Evolutionary conservation across 2,797 vertebrate genomes (phyloP).

Genomic region (Oreonectes daqikongensis): DNA sequence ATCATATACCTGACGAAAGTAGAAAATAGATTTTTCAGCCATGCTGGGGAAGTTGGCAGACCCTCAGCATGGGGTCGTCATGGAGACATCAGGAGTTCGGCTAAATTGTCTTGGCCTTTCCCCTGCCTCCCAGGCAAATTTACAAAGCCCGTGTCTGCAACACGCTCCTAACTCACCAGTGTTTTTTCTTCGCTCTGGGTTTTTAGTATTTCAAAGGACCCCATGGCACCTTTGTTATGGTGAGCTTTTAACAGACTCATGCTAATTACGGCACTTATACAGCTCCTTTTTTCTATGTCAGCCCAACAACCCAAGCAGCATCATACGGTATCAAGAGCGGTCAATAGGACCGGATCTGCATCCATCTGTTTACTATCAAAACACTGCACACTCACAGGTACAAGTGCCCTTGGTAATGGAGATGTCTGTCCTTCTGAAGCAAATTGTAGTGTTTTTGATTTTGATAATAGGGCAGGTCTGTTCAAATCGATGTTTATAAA

Average conservation of each 20-base stretch:
- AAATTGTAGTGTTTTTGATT: neutral
- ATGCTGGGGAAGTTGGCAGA: conserved; percentile 49
- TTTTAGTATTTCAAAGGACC: conserved; percentile 59
- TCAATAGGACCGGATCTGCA: neutral
- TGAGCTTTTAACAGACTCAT: conserved; percentile 15
- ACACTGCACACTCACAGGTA: neutral
- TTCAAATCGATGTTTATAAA: neutral
- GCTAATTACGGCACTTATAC: conserved; percentile 21
- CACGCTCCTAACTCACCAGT: conserved; percentile 52
- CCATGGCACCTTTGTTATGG: neutral
- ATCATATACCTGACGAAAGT: conserved; percentile 23
- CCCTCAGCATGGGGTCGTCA: conserved; percentile 65
- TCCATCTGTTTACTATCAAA: neutral
- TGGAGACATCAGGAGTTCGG: conserved; percentile 64
- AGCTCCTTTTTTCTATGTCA: neutral
- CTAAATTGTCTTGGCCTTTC: conserved; percentile 64
- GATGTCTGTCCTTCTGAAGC: neutral
- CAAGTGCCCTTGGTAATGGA: neutral
- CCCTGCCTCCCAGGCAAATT: conserved; percentile 36
- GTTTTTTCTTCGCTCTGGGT: conserved; percentile 64
- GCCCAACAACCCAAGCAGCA: neutral
- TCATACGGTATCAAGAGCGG: neutral
- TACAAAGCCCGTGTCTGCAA: conserved; percentile 55
- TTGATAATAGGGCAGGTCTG: neutral
- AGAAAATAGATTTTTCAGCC: conserved; percentile 57